Conservation (phyloP, 35 echinoderm and acorn worm genomes). For the Lytechinus variegatus region DNA sequence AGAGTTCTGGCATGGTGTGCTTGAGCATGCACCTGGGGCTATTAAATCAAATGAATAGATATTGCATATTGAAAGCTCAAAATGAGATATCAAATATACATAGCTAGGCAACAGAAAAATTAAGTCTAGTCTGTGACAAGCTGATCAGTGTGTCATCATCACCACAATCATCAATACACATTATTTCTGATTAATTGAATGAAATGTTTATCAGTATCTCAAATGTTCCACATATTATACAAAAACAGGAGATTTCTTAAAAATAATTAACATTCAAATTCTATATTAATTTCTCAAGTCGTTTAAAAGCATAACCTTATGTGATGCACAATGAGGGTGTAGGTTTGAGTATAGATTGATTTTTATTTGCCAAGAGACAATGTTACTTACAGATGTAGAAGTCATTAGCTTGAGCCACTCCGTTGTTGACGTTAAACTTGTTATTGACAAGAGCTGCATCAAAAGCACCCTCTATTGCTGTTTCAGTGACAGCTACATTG, state of each 20-base stretch:
- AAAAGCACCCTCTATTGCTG: conserved; percentile 43
- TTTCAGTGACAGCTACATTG: neutral
- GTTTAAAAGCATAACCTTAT: no score
- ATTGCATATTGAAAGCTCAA: no score
- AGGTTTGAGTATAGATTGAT: no score
- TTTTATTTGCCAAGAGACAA: neutral
- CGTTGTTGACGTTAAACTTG: conserved; percentile 54
- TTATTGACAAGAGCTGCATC: neutral
- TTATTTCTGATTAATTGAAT: neutral
- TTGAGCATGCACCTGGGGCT: neutral
- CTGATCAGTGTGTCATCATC: no score
- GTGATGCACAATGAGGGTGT: no score
- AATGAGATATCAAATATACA: no score
- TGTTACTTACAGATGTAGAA: conserved; percentile 22
- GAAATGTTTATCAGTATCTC: neutral
- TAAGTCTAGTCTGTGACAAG: no score
- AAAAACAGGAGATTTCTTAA: no score
- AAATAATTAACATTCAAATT: no score
- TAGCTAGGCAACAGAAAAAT: no score
- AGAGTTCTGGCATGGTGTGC: neutral
- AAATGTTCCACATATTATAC: neutral
- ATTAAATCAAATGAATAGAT: neutral
- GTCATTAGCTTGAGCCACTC: neutral
- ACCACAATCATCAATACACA: no score
- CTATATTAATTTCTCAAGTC: no score